Evolutionary conservation across 1,140 invertebrate species (phyloP).

Genomic region (Latrodectus geometricus): DNA sequence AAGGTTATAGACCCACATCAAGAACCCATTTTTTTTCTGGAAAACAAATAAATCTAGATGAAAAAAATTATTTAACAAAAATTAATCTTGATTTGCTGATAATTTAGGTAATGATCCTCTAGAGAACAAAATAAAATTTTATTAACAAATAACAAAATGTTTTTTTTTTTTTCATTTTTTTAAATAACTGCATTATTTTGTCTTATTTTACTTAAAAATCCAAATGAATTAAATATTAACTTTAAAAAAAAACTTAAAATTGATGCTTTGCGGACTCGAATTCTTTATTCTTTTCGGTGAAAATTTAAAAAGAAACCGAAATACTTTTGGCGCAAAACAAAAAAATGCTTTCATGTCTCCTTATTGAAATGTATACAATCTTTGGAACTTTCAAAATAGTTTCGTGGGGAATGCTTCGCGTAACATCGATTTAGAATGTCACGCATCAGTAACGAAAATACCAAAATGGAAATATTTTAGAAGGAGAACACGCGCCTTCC

Average conservation of each 20-base stretch:
- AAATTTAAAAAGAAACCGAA: background rate
- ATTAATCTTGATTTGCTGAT: no score
- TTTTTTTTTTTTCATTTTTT: no score
- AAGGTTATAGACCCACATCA: no score
- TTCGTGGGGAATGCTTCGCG: background rate
- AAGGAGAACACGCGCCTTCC: background rate
- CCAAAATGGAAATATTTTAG: conserved; percentile 29
- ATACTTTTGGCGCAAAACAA: background rate
- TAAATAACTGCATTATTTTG: no score
- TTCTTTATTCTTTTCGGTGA: background rate
- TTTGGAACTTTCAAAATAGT: conserved; percentile 42
- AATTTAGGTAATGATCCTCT: no score
- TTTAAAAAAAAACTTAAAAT: background rate
- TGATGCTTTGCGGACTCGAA: background rate
- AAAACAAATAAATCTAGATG: no score
- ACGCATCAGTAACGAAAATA: conserved; percentile 29
- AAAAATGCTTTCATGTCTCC: conserved; percentile 30
- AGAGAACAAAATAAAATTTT: no score
- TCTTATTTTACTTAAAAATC: background rate
- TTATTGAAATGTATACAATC: conserved; percentile 40
- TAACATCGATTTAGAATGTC: conserved; percentile 45
- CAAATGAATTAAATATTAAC: background rate
- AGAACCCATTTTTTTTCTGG: no score
- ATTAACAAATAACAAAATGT: no score
- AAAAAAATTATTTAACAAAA: no score